Conservation (phyloP, 2,888 invertebrate species). For the Vannuccia rotundouncinata region DNA sequence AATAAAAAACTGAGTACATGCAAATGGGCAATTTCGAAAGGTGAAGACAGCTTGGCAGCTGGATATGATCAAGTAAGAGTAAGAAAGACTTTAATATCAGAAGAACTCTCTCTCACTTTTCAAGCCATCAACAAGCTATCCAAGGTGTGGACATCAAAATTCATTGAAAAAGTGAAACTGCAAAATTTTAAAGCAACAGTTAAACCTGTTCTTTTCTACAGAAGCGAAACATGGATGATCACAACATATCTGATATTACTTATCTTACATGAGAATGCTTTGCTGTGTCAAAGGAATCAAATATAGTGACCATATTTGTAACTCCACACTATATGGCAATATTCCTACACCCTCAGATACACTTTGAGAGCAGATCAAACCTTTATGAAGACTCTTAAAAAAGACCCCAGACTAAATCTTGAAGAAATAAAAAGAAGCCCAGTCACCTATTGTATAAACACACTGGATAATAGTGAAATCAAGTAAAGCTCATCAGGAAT, state of each 20-base stretch:
- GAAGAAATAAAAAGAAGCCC: neutral
- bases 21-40: neutral
- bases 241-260: neutral
- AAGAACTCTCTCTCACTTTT: neutral
- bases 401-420: neutral
- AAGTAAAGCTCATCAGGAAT: too few relatives aligned
- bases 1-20: neutral
- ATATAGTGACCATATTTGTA: neutral
- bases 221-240: neutral
- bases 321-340: neutral
- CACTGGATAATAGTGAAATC: too few relatives aligned
- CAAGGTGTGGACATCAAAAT: neutral
- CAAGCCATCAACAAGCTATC: neutral
- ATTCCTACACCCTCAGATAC: neutral
- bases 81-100: neutral
- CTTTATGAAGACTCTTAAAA: neutral
- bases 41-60: neutral
- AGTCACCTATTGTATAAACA: too few relatives aligned
- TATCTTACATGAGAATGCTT: neutral
- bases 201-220: neutral
- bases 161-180: neutral
- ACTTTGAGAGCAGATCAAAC: neutral
- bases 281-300: neutral
- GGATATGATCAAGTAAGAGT: neutral
- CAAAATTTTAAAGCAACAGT: neutral